These are phyloP conservation scores for Crepidodera aurea DNA, from an alignment of 2,888 invertebrate genomes.

Conservation along the genomic window DNA sequence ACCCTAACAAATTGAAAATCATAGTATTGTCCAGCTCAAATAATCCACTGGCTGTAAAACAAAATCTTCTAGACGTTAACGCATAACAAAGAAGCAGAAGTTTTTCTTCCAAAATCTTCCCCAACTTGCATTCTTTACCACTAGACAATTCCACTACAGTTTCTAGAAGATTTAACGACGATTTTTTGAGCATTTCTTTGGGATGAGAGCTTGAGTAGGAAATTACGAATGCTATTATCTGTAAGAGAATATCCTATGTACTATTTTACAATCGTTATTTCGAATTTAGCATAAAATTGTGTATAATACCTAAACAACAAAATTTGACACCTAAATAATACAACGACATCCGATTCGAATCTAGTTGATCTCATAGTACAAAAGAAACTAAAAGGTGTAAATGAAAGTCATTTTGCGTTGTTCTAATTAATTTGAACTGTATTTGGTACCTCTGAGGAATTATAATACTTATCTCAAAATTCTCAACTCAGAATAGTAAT, in stretches of 20 bases:
- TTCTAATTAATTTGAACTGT: no score
- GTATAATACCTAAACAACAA: no score
- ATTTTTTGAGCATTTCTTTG: background rate
- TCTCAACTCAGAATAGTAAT: no score
- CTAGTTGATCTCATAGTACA: no score
- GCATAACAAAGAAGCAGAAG: background rate
- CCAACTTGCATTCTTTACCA: background rate
- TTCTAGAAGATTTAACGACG: background rate
- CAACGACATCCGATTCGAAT: no score
- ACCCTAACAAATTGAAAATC: background rate
- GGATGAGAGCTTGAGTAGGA: background rate
- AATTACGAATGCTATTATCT: background rate
- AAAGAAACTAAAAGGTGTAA: no score
- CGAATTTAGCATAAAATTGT: no score
- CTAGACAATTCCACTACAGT: background rate
- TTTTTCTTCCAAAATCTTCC: conserved; percentile 4
- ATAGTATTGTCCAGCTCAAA: conserved; percentile 1
- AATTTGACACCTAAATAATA: no score
- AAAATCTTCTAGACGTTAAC: background rate
- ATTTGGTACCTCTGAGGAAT: no score
- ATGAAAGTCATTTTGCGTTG: no score
- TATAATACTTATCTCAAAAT: no score
- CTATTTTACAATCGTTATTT: no score
- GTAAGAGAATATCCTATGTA: background rate
- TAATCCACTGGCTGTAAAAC: conserved; percentile 1